Percentiles rank a stretch among this genome's conserved stretches.
These are phyloP conservation scores for Galendromus occidentalis DNA, from an alignment of 1,140 invertebrate genomes.

Conservation along the genomic window DNA sequence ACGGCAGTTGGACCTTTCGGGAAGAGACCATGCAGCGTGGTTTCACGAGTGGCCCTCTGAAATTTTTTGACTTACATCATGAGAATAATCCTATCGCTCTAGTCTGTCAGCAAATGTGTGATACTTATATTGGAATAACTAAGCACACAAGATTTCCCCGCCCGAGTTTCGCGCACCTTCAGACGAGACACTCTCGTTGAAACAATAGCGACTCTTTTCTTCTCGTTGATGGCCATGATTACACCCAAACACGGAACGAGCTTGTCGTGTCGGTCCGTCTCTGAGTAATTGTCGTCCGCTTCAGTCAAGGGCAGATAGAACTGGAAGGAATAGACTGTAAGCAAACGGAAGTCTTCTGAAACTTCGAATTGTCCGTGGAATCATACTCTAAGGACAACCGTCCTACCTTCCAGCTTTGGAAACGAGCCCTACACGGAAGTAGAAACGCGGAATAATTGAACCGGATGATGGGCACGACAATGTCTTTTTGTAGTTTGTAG, in stretches of 20 bases:
- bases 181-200: neutral
- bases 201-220: neutral
- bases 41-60: neutral
- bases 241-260: neutral
- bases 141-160: too few relatives aligned
- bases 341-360: too few relatives aligned
- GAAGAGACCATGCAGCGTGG: neutral
- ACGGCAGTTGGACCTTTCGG: neutral
- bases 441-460: neutral
- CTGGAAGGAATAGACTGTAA: neutral
- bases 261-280: neutral
- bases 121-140: too few relatives aligned
- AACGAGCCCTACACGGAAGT: neutral
- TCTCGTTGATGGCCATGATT: neutral
- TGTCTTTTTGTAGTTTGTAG: too few relatives aligned
- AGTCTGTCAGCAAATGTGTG: too few relatives aligned
- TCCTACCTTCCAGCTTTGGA: neutral
- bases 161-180: too few relatives aligned
- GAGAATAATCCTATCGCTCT: too few relatives aligned
- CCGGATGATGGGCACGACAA: neutral
- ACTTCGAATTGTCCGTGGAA: too few relatives aligned
- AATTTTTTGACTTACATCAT: too few relatives aligned
- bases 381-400: too few relatives aligned
- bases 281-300: neutral
- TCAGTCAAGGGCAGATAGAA: neutral